Base-by-base conservation (phyloP, 2,888 invertebrate genomes). In the Drosophila meridionalis region DNA sequence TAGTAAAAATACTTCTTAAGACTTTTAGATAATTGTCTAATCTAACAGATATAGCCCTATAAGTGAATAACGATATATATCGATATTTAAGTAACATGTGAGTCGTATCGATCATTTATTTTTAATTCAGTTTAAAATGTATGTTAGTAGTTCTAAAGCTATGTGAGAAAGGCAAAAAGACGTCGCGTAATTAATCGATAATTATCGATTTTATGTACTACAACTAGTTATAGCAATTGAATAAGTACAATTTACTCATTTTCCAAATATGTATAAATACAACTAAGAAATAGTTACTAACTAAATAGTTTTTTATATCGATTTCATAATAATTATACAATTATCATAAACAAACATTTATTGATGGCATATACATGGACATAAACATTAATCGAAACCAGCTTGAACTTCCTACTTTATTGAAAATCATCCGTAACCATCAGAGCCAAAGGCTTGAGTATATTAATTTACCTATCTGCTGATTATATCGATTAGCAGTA, bases 401-500 rank as follows among this genome's bases (percentile, higher is more conserved):
- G 1, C 4, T 12, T 8, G 7, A 36, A 0, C 3, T 7, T 1
- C 2, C 6, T 26, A 26, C 2, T 26, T 53, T 12, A 8, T 26
- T 12, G 36, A 0, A 12, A 3, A 53, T 4, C 26, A 14, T 3
- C 7, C 4, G 3, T 14, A 7, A 26, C 11, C 8, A 0, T 2
- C 20, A 52, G 12, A 34, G 6, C 5, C 36, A 12, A 12, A 20
- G 3, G 2, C 4, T 12, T 12, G 20, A 36, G 36, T 8, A 38
- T 14, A 38, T 55, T 14, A 38, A 55, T 28, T 28, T 14, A 28
- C 14, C 28, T 14, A 8, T 9, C 38, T 28, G 8, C 2, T 55
- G 53, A 55, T 55, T 34, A 36, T 52, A 26, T 9, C 52, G 52
- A 38, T 55, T 26, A 28, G 12, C 32, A 7, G 42, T 32, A 57